Evolutionary conservation across 2,888 invertebrate genomes (phyloP).

Genomic region (Odontocerum albicorne): DNA sequence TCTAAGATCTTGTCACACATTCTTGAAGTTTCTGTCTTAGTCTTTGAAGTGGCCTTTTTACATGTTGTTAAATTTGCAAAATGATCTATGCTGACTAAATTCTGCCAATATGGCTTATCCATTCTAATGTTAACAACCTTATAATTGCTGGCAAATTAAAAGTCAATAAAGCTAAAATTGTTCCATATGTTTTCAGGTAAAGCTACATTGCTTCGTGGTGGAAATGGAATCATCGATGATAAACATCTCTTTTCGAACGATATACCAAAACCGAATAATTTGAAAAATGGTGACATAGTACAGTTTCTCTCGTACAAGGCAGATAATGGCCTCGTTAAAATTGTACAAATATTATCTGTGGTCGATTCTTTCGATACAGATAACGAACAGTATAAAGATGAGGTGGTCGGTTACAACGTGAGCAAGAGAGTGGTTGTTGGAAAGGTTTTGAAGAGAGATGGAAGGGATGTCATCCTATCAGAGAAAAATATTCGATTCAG

Average conservation of each 20-base stretch:
- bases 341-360: conserved; percentile 60
- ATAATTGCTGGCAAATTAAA: no score
- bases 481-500: conserved; percentile 60
- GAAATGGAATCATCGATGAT: conserved; percentile 60
- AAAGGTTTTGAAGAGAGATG: conserved; percentile 45
- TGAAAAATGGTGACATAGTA: conserved; percentile 58
- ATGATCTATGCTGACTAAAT: no score
- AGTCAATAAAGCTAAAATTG: no score
- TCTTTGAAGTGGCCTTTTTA: no score
- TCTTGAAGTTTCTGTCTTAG: no score
- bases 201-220: conserved; percentile 58
- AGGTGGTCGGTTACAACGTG: conserved; percentile 39
- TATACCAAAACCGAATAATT: conserved; percentile 35
- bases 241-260: conserved; percentile 1
- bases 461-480: conserved; percentile 51
- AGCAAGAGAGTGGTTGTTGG: conserved; percentile 42
- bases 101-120: no score
- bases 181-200: conserved; percentile 61
- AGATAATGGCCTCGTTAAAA: conserved; percentile 48
- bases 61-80: no score
- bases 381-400: not conserved
- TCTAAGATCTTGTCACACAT: no score
- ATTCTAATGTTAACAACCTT: no score
- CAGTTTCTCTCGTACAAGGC: conserved; percentile 55
- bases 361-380: conserved; percentile 39